A percentile compares a stretch with the other conserved stretches of the same genome.
These are phyloP conservation scores for Oenanthe oenanthe DNA, from an alignment of 2,113 vertebrate genomes.

Conservation along the genomic window DNA sequence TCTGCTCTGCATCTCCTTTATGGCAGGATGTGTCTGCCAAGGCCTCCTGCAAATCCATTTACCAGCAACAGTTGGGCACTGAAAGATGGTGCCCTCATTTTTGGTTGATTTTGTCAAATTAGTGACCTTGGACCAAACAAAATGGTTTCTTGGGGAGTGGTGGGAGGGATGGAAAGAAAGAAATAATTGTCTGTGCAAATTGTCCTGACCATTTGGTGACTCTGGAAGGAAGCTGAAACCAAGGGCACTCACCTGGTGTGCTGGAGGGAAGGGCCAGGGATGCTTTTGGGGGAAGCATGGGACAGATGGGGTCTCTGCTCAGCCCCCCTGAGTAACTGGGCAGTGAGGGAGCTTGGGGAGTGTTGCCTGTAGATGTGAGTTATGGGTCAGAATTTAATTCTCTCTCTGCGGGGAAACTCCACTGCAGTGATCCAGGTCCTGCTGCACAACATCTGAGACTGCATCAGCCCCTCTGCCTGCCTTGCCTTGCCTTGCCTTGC, in stretches of 20 bases:
- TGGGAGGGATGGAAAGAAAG: not conserved
- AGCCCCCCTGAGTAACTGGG: accelerated
- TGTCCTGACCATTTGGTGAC: not conserved
- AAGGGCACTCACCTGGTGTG: not conserved
- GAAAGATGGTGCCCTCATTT: not conserved
- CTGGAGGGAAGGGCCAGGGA: not conserved
- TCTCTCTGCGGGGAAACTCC: not conserved
- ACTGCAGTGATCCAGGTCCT: not conserved
- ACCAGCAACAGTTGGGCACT: not conserved
- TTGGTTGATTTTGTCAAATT: not conserved
- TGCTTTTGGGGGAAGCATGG: accelerated
- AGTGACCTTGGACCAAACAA: not conserved
- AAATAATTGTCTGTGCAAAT: not conserved
- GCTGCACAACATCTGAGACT: not conserved
- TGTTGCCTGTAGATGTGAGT: not conserved
- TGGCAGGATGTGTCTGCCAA: not conserved
- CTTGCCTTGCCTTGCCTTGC: not conserved
- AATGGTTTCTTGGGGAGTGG: not conserved
- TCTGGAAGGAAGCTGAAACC: not conserved
- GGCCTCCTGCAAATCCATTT: not conserved
- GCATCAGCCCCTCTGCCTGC: not conserved
- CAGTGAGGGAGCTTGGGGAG: not conserved
- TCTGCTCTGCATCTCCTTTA: not conserved
- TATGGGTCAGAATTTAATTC: not conserved
- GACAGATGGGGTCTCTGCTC: accelerated